Evolutionary conservation across 1,140 invertebrate species (phyloP).

Genomic region (Cydia splendana): DNA sequence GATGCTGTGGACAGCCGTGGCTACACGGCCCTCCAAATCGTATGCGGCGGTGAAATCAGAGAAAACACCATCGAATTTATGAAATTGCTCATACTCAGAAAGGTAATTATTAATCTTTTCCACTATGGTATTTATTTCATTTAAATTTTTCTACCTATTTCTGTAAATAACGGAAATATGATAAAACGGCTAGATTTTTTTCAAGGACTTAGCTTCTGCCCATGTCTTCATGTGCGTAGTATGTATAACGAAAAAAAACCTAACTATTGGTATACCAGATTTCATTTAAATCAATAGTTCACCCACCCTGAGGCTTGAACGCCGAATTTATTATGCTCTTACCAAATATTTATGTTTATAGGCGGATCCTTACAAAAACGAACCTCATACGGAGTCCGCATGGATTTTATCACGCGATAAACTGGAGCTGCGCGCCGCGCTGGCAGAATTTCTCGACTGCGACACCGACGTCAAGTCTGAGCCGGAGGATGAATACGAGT

Average conservation of each 20-base stretch:
- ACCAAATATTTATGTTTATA: conserved; percentile 34
- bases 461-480: conserved; percentile 67
- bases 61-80: conserved; percentile 56
- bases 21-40: conserved; percentile 64
- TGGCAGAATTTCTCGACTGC: conserved; percentile 40
- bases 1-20: conserved; percentile 57
- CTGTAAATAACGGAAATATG: background rate
- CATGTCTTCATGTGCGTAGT: too few species aligned
- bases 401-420: conserved; percentile 53
- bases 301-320: background rate
- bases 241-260: too few species aligned
- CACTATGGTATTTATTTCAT: conserved; percentile 21
- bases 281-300: too few species aligned
- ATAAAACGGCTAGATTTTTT: too few species aligned
- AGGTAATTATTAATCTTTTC: conserved; percentile 44
- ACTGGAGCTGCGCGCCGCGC: conserved; percentile 44
- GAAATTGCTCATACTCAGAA: conserved; percentile 58
- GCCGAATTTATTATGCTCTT: background rate
- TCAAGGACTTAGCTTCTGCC: too few species aligned
- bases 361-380: conserved; percentile 55
- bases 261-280: too few species aligned
- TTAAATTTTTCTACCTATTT: background rate
- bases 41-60: conserved; percentile 49
- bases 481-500: conserved; percentile 68
- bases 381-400: conserved; percentile 46